phyloP scores from a whole-genome alignment of 2,113 vertebrate species.

The Larimichthys crocea region DNA sequence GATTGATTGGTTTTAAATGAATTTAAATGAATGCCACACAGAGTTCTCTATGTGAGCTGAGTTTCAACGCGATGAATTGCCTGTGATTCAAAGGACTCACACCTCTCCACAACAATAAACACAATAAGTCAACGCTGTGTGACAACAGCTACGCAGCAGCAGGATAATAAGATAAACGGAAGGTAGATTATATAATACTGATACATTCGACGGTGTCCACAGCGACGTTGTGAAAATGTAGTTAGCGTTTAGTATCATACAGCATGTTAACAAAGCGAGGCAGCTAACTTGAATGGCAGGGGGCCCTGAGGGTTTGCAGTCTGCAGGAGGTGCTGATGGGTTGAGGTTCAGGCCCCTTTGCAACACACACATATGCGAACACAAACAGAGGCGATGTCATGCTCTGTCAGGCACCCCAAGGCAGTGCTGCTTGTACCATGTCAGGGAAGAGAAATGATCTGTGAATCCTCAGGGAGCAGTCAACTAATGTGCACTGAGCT shows the following conservation, averaged over 20 bases:
- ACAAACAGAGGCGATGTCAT: conserved; percentile 59
- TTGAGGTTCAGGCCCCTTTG: conserved; percentile 41
- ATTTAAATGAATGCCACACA: conserved; percentile 21
- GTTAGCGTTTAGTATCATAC: conserved; percentile 34
- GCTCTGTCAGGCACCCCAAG: conserved; percentile 66
- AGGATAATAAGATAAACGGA: background rate
- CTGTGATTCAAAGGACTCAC: background rate
- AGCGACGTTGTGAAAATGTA: conserved; percentile 27
- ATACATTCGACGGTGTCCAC: conserved; percentile 4
- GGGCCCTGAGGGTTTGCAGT: conserved; percentile 48
- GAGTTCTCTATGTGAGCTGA: background rate
- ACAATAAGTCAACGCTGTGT: background rate
- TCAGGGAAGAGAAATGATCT: conserved; percentile 83
- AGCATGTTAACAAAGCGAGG: conserved; percentile 48
- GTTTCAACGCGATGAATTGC: conserved; percentile 14
- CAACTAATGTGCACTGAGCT: conserved; percentile 77
- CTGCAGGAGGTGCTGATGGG: conserved; percentile 62
- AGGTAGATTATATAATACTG: background rate
- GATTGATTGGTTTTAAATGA: conserved; percentile 37
- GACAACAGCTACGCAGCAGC: conserved; percentile 15
- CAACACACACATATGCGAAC: conserved; percentile 16
- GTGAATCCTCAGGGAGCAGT: conserved; percentile 78
- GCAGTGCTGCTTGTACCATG: conserved; percentile 75
- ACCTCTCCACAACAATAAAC: conserved; percentile 13
- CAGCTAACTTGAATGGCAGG: conserved; percentile 31